Percentiles rank a stretch among this genome's conserved stretches.
Evolutionary conservation across 2,797 vertebrate species (phyloP).

Genomic region (Yasuhikotakia modesta): DNA sequence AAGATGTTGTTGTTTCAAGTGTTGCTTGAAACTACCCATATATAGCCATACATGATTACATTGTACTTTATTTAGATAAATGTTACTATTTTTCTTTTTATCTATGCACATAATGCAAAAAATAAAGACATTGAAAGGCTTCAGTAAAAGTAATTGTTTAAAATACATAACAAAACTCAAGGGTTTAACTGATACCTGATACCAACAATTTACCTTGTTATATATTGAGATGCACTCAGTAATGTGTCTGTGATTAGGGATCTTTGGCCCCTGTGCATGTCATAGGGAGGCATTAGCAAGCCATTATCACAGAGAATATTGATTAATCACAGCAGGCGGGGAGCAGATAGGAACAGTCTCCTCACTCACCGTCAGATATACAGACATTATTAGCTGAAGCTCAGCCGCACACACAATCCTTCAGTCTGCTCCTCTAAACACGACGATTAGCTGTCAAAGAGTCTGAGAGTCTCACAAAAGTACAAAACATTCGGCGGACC

Average conservation of each 20-base stretch:
- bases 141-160: no score
- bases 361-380: conserved; percentile 21
- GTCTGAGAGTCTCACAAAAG: conserved; percentile 49
- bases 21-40: no score
- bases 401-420: conserved; percentile 28
- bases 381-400: conserved; percentile 29
- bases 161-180: no score
- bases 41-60: no score
- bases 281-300: not conserved
- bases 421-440: conserved; percentile 46
- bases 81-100: no score
- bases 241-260: conserved; percentile 13
- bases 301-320: not conserved
- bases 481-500: conserved; percentile 77
- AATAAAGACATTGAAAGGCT: no score
- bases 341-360: not conserved
- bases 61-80: no score
- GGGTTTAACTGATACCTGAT: no score
- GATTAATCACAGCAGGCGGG: not conserved
- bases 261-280: not conserved
- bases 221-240: no score
- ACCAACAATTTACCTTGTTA: no score
- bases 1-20: no score
- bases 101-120: no score
- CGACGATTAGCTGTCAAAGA: conserved; percentile 14